These are phyloP conservation scores for Melanerpes formicivorus DNA, from an alignment of 2,113 vertebrate genomes.

Conservation along the genomic window DNA sequence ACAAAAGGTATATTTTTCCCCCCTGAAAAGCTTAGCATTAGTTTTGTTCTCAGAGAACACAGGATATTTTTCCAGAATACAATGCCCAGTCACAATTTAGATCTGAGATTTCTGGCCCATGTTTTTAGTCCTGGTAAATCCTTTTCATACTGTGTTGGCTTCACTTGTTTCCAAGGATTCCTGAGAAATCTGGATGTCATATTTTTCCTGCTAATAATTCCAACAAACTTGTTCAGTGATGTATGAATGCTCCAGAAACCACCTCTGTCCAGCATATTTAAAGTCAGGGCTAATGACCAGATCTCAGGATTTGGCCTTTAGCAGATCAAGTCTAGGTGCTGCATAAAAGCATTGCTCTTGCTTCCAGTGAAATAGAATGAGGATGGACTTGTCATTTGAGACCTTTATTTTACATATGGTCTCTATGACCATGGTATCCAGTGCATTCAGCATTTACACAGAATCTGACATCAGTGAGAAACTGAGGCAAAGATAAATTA, in stretches of 20 bases:
- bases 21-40: neutral
- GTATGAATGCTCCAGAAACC: neutral
- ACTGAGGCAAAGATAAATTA: constrained; percentile 55
- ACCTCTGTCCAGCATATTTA: neutral
- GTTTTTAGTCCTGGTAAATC: neutral
- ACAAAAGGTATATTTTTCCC: neutral
- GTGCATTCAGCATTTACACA: neutral
- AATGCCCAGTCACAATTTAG: neutral
- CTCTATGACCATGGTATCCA: neutral
- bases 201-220: neutral
- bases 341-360: neutral
- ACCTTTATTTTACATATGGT: neutral
- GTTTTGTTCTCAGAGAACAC: neutral
- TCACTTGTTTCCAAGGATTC: neutral
- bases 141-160: neutral
- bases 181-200: neutral
- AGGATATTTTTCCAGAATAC: neutral
- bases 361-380: neutral
- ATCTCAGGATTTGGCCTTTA: neutral
- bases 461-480: constrained; percentile 12
- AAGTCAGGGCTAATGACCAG: neutral
- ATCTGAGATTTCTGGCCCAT: neutral
- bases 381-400: neutral
- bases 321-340: neutral
- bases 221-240: neutral